Conservation (phyloP, 1,140 invertebrate species). For the Diuraphis noxia region DNA sequence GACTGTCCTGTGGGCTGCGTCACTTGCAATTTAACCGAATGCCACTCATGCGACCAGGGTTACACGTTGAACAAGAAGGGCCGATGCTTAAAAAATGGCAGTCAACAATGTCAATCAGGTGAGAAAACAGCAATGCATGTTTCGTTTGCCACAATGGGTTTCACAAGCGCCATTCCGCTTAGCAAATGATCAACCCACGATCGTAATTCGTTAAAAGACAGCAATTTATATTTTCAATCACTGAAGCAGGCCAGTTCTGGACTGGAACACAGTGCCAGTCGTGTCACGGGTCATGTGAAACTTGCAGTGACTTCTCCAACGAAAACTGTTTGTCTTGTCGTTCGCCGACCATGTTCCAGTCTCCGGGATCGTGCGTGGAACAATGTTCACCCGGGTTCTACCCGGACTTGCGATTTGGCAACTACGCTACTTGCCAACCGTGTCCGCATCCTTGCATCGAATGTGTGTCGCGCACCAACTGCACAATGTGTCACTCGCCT, state of each 20-base stretch:
- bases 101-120: constrained; percentile 68
- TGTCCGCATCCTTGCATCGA: constrained; percentile 78
- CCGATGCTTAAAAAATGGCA: constrained; percentile 69
- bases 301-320: constrained; percentile 46
- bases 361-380: constrained; percentile 68
- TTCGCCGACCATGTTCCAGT: constrained; percentile 68
- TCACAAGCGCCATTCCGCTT: too few relatives aligned
- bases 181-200: neutral
- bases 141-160: neutral
- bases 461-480: constrained; percentile 76
- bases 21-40: constrained; percentile 69
- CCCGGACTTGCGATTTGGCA: constrained; percentile 55
- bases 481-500: constrained; percentile 73
- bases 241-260: constrained; percentile 68
- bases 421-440: constrained; percentile 68
- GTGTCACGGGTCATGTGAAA: constrained; percentile 70
- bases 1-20: constrained; percentile 74
- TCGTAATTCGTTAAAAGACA: neutral
- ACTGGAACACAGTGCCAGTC: constrained; percentile 73
- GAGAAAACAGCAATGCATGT: neutral
- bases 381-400: constrained; percentile 75
- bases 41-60: constrained; percentile 70
- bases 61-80: constrained; percentile 75
- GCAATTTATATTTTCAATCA: neutral
- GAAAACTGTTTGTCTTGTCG: constrained; percentile 72